Conservation (phyloP, 1,140 invertebrate species). For the Streblospio benedicti region DNA sequence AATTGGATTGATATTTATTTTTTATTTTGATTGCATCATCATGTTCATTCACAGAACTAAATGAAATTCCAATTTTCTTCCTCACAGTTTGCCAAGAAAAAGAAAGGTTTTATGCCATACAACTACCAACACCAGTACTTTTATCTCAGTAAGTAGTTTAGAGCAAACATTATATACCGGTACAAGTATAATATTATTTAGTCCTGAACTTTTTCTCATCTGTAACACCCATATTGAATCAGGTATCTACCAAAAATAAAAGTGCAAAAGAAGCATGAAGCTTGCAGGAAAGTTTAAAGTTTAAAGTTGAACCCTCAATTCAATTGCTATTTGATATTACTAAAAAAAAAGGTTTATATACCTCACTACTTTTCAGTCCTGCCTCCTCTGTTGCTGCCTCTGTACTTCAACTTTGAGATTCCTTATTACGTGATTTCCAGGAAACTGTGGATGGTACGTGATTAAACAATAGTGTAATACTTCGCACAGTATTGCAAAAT, state of each 20-base stretch:
- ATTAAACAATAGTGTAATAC: neutral
- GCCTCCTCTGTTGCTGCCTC: constrained; percentile 13
- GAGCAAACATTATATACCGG: too few species aligned
- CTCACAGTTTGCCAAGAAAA: constrained; percentile 10
- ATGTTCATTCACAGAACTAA: neutral
- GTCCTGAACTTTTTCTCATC: too few species aligned
- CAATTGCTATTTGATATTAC: neutral
- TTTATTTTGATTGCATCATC: neutral
- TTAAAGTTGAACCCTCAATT: neutral
- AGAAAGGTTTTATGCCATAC: constrained; percentile 12
- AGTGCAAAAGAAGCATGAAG: too few species aligned
- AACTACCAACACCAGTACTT: constrained; percentile 14
- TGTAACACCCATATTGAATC: too few species aligned
- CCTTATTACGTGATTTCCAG: constrained; percentile 12
- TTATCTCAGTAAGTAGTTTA: constrained; percentile 2
- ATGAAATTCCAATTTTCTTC: neutral
- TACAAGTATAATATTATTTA: too few species aligned
- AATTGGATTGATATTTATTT: neutral
- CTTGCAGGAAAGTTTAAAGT: neutral
- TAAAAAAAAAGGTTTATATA: neutral
- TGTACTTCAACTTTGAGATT: constrained; percentile 19
- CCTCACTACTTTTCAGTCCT: neutral
- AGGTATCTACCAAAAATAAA: too few species aligned
- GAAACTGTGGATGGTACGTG: constrained; percentile 5
- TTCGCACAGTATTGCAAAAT: neutral